Evolutionary conservation across 1,140 invertebrate species (phyloP).

Genomic region (Wiebesia pumilae): DNA sequence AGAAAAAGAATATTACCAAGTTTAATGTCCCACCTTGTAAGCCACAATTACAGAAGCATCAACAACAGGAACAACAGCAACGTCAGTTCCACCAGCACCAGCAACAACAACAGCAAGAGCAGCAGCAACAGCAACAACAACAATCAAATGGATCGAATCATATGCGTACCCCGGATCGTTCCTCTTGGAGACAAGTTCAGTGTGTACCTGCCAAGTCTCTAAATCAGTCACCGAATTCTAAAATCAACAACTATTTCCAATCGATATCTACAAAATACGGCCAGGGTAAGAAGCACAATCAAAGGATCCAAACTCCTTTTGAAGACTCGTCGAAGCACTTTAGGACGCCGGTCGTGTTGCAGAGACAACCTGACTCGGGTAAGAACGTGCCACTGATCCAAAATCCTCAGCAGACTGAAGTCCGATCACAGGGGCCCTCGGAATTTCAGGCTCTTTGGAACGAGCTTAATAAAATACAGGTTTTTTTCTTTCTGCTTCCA

Average conservation of each 20-base stretch:
- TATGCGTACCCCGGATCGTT: neutral
- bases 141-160: neutral
- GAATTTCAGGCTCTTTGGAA: slow-evolving; percentile 72
- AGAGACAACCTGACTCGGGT: neutral
- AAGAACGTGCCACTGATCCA: neutral
- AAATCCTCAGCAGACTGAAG: neutral
- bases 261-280: slow-evolving; percentile 18
- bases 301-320: neutral
- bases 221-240: neutral
- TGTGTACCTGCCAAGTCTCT: too few relatives aligned
- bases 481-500: slow-evolving; percentile 18
- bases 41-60: neutral
- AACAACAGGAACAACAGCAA: neutral
- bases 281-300: slow-evolving; percentile 4
- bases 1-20: slow-evolving; percentile 65
- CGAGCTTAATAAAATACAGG: slow-evolving; percentile 66
- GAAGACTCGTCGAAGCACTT: neutral
- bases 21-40: neutral
- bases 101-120: neutral
- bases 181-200: neutral
- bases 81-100: neutral
- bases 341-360: slow-evolving; percentile 9
- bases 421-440: slow-evolving; percentile 36
- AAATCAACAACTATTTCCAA: neutral
- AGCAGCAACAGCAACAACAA: too few relatives aligned